Base-by-base conservation (phyloP, 2,797 vertebrate species). In the Darevskia mixta region DNA sequence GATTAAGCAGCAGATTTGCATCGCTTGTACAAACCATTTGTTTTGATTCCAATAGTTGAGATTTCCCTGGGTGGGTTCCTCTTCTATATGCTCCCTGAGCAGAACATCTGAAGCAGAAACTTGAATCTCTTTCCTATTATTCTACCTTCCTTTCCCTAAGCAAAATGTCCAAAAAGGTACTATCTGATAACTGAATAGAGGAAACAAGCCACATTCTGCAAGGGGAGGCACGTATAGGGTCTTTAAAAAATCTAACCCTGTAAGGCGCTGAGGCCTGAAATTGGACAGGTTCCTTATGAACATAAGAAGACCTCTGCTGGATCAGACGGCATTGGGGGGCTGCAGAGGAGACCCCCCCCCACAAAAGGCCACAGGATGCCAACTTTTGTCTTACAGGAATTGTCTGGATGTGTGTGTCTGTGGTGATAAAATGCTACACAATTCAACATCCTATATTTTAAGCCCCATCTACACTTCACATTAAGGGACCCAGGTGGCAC, bases 1-100 rank as follows among this genome's bases (percentile, higher is more conserved):
- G 38, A 61, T 87, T 43, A 80, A 86, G 78, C 17, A 75, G 73
- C 38, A 58, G 32, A 43, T 84, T 84, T 88, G 45, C 32, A 23
- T 11, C 35, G 17, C 43, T 69, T 49, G 17, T 20, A 67, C 17
- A 38, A 76, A 82, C 29, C 58, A 35, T 32, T 87, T 67, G 18
- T 35, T 87, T 67, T 67, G 58, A 77, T 69, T 55, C 72, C 32
- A 83, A 15, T 38, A 35, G 69, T n/a, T 55, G 43, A 41, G 61
- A 87, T 77, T 55, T 38, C 25, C 32, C 6, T 67, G 38, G 15
- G 25, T 35, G 61, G 80, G 35, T 55, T 67, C n/a, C 72, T 55
- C 32, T 13, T 77, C 43, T 58, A 86, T 61, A 8, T 13, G 13
- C 43, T 25, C 64, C 20, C 64, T n/a, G 25, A 11, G 13, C n/a